Conservation (phyloP, 2,888 invertebrate species). For the Willowsia nigromaculata region DNA sequence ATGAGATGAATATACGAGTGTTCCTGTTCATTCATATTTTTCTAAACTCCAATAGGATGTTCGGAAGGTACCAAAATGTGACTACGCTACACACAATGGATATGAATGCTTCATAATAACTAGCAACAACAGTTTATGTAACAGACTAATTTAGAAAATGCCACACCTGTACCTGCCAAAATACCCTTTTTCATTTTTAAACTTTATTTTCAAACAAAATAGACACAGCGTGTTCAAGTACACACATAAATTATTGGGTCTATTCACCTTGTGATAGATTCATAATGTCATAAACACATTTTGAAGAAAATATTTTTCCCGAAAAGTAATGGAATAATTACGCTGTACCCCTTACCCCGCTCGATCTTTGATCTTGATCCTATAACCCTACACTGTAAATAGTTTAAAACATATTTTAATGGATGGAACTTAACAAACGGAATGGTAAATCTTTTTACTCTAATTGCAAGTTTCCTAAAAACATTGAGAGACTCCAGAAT, state of each 20-base stretch:
- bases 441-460: no score
- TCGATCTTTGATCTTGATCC: no score
- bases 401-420: no score
- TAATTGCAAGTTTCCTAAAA: no score
- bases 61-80: not conserved
- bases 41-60: not conserved
- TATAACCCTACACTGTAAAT: no score
- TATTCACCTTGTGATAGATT: slow-evolving; percentile 53
- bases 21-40: slow-evolving; percentile 42
- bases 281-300: slow-evolving; percentile 39
- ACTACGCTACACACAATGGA: not conserved
- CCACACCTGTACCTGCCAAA: slow-evolving; percentile 65
- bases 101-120: not conserved
- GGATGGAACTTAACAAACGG: no score
- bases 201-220: slow-evolving; percentile 52
- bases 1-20: not conserved
- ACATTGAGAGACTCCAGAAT: no score
- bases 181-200: slow-evolving; percentile 37
- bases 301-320: slow-evolving; percentile 22
- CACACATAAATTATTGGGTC: slow-evolving; percentile 54
- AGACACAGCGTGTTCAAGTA: slow-evolving; percentile 57
- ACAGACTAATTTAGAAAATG: slow-evolving; percentile 34
- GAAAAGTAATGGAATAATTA: slow-evolving; percentile 40
- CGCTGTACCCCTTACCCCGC: not conserved
- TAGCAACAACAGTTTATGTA: not conserved